Evolutionary conservation across 2,888 invertebrate genomes (phyloP), one percentile per base, ranked within the genome.

Genomic region (Trypoxylon attenuatum): DNA sequence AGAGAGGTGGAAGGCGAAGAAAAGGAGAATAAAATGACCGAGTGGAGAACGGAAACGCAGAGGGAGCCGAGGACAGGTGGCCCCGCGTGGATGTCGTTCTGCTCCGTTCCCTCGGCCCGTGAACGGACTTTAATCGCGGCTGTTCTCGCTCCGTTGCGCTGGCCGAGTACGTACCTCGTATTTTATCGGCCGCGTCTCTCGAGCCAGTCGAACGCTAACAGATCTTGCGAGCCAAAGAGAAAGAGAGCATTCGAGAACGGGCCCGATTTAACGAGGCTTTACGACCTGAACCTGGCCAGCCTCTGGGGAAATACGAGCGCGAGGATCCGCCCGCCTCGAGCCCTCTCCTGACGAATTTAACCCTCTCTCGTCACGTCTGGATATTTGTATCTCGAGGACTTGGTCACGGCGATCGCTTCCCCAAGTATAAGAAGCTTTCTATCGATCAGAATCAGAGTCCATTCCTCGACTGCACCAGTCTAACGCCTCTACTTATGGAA

Each of bases 61-160:
- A 46, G 67, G 64, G 59, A 58, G 59, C 51, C 52, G 70, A 53
- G 71, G 67, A 66, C 74, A 76, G 74, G 74, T 77, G 78, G 71
- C 65, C 45, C 50, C 39, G 25, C 47, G 57, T 66, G 38, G 68
- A 73, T 55, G 58, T 58, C 64, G 55, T 56, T 60, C 56, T 51
- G 52, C 52, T 54, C 46, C 53, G 68, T 59, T 62, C 62, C 43
- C 50, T 42, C 65, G 47, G 18, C 58, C 52, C 52, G 62, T 51
- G 66, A 73, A 58, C 63, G 68, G 69, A 54, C 73, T 76, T 71
- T 69, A 74, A 77, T 80, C 76, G 69, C 60, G 53, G 55, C 41
- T 64, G 61, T 71, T 76, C 76, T 73, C 75, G 61, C 55, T 69
- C 62, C 50, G 56, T 49, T n/a, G n/a, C n/a, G n/a, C n/a, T 65